Base-by-base conservation (phyloP, 2,797 vertebrate species). In the Numenius phaeopus region DNA sequence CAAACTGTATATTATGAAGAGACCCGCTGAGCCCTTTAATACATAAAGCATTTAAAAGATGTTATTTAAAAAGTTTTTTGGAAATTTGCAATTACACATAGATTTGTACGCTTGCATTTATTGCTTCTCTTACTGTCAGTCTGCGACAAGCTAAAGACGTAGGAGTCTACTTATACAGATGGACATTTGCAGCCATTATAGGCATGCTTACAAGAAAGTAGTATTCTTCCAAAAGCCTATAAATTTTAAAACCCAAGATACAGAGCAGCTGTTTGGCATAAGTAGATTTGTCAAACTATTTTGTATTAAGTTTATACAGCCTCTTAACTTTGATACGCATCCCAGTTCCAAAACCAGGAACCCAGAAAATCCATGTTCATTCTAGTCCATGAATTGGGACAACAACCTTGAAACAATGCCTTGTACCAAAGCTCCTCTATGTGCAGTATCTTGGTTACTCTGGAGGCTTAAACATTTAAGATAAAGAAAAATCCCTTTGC, bases 1-100 rank as follows among this genome's bases (percentile, higher is more conserved):
- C 75, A 93, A 79, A 52, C 52, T 66, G 59, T 62, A 55, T 85
- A 69, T 90, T 78, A 92, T 30, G 46, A 95, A 91, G 54, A 88
- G 49, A 90, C 29, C 21, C 0, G 2, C 70, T 93, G 88, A 92
- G 79, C 47, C 73, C 83, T 87, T 79, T 69, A 64, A 73, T 88
- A 93, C 89, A 69, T 83, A 52, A 96, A 87, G 85, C 52, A 84
- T 93, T 93, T 61, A 84, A 86, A 96, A 94, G 71, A 93, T 8
- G 87, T 84, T 85, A 79, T 92, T 73, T 18, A 82, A 93, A 95
- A 67, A 91, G 90, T 78, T 87, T 72, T 80, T 62, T 66, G 40
- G 76, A 94, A 62, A 95, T 81, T 61, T 44, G 55, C 47, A 94
- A 55, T 91, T 96, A 95, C 21, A 89, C 62, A 70, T 91, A 50